These are phyloP conservation scores for Protophormia terraenovae DNA, from an alignment of 2,888 invertebrate genomes.

Conservation along the genomic window DNA sequence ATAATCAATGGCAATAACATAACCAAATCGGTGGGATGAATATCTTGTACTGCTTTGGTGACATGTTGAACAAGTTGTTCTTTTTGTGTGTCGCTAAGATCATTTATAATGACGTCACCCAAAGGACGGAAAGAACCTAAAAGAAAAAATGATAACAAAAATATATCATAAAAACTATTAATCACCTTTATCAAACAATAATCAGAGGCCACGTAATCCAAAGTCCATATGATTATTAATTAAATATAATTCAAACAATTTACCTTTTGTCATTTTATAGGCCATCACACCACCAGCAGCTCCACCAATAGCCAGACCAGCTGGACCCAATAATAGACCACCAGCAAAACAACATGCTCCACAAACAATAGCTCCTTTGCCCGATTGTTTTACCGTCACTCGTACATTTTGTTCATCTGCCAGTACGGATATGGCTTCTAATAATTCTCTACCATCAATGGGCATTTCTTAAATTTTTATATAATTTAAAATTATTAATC, in stretches of 20 bases:
- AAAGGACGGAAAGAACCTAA: slow-evolving; percentile 78
- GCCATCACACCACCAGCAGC: slow-evolving; percentile 78
- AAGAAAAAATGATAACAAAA: neutral
- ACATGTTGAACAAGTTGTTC: slow-evolving; percentile 76
- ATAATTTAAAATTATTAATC: neutral
- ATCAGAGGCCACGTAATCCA: slow-evolving; percentile 31
- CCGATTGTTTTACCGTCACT: slow-evolving; percentile 76
- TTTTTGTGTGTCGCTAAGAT: slow-evolving; percentile 76
- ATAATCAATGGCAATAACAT: slow-evolving; percentile 76
- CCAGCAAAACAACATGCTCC: slow-evolving; percentile 78
- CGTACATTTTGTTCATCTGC: slow-evolving; percentile 78
- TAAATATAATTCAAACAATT: slow-evolving; percentile 4
- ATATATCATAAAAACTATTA: neutral
- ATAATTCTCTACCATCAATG: slow-evolving; percentile 77
- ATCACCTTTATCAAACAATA: slow-evolving; percentile 3
- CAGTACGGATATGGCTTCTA: slow-evolving; percentile 78
- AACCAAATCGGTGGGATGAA: slow-evolving; percentile 76
- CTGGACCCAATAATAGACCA: slow-evolving; percentile 78
- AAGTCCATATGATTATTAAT: neutral
- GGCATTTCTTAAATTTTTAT: slow-evolving; percentile 74
- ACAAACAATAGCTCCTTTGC: slow-evolving; percentile 78
- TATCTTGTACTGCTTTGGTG: slow-evolving; percentile 74
- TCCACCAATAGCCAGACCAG: slow-evolving; percentile 79
- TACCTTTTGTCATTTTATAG: slow-evolving; percentile 77
- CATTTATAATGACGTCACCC: slow-evolving; percentile 79